phyloP scores from a whole-genome alignment of 2,113 vertebrate genomes.

The Aspidoscelis tigris region DNA sequence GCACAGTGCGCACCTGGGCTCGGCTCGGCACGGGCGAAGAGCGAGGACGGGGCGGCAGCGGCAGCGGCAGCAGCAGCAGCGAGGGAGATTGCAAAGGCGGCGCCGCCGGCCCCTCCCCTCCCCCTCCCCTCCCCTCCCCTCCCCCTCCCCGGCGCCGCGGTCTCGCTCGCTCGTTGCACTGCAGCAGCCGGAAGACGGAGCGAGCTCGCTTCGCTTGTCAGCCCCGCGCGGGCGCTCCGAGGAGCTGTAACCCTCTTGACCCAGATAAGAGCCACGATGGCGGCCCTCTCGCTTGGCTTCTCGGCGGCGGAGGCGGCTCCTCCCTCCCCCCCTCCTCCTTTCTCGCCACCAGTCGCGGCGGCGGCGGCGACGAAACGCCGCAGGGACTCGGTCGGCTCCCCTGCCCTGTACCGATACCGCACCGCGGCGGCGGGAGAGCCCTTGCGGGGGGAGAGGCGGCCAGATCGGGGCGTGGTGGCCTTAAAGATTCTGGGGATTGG shows the following conservation, averaged over 20 bases:
- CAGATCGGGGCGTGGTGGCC: not conserved
- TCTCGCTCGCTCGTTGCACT: conserved; percentile 10
- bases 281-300: not conserved
- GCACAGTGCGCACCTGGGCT: conserved; percentile 46
- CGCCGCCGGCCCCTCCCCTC: conserved; percentile 39
- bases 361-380: not conserved
- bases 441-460: not conserved
- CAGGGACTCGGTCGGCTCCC: not conserved
- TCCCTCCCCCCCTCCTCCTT: not conserved
- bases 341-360: not conserved
- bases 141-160: conserved; percentile 30
- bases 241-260: conserved; percentile 53
- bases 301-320: too few relatives aligned
- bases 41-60: not conserved
- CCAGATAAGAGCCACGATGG: conserved; percentile 51
- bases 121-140: conserved; percentile 18
- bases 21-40: not conserved
- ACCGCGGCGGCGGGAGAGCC: not conserved
- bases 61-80: not conserved
- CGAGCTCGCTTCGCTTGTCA: not conserved
- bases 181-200: conserved; percentile 22
- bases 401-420: not conserved
- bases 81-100: not conserved
- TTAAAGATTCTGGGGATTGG: too few relatives aligned
- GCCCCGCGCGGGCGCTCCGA: conserved; percentile 24